Percentiles rank a stretch among this genome's conserved stretches.
These are phyloP conservation scores for Hirtodrosophila duncani DNA, from an alignment of 2,888 invertebrate species.

Conservation along the genomic window DNA sequence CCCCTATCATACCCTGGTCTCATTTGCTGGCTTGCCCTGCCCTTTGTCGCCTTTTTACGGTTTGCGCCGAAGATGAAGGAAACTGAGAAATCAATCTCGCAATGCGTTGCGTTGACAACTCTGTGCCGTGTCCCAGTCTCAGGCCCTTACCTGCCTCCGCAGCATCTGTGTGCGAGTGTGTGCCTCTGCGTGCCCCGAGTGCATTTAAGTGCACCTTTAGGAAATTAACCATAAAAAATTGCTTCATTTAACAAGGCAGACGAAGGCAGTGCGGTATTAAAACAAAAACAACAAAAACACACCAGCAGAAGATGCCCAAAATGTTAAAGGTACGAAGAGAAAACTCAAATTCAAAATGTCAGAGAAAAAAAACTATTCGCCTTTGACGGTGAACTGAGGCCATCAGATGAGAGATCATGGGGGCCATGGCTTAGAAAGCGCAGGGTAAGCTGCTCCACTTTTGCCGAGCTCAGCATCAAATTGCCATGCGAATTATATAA, in stretches of 20 bases:
- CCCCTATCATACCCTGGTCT: not conserved
- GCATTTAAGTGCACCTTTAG: constrained; percentile 51
- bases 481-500: too few species aligned
- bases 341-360: constrained; percentile 9
- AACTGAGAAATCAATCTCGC: constrained; percentile 66
- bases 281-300: constrained; percentile 17
- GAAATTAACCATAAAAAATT: constrained; percentile 76
- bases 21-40: not conserved
- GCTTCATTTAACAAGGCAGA: constrained; percentile 63
- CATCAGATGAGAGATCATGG: too few species aligned
- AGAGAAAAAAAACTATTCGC: too few species aligned
- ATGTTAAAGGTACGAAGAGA: constrained; percentile 20
- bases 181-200: constrained; percentile 19
- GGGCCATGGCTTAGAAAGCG: too few species aligned
- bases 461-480: too few species aligned
- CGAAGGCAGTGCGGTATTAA: constrained; percentile 18
- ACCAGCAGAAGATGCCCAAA: constrained; percentile 17
- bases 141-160: not conserved
- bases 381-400: too few species aligned
- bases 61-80: constrained; percentile 40
- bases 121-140: constrained; percentile 7
- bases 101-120: constrained; percentile 66
- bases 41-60: constrained; percentile 51
- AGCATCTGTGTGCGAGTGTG: constrained; percentile 22
- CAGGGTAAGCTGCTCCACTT: too few species aligned